Evolutionary conservation across 2,113 vertebrate genomes (phyloP).

Genomic region (Tautogolabrus adspersus): DNA sequence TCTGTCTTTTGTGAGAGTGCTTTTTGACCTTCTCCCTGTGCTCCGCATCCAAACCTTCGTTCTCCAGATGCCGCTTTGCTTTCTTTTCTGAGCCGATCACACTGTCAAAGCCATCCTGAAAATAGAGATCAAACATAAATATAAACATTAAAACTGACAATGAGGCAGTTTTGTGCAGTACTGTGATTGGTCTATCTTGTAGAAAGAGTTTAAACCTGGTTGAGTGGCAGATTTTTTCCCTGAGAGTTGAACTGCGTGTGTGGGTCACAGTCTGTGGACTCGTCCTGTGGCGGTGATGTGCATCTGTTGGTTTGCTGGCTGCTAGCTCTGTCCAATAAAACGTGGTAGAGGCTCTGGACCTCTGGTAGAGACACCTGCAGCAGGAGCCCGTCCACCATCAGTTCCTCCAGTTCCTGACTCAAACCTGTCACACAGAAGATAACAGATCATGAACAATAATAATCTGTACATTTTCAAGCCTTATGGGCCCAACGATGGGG

Average conservation of each 20-base stretch:
- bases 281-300: conserved; percentile 66
- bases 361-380: conserved; percentile 93
- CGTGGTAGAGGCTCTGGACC: conserved; percentile 90
- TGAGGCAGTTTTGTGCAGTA: neutral
- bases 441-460: neutral
- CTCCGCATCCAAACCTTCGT: conserved; percentile 80
- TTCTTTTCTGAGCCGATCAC: conserved; percentile 86
- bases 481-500: no score
- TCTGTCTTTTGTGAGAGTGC: conserved; percentile 89
- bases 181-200: neutral
- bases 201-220: conserved; percentile 63
- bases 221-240: conserved; percentile 60
- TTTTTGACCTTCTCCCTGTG: conserved; percentile 86
- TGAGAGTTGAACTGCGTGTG: conserved; percentile 74
- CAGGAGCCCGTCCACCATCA: conserved; percentile 96
- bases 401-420: conserved; percentile 89
- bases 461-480: neutral
- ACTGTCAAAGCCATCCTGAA: conserved; percentile 76
- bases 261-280: conserved; percentile 75
- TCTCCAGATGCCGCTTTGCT: conserved; percentile 89
- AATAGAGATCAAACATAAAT: neutral
- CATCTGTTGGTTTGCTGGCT: conserved; percentile 67
- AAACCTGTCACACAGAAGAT: conserved; percentile 79
- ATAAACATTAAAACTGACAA: neutral
- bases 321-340: conserved; percentile 85